A percentile compares a stretch with the other conserved stretches of the same genome.
Evolutionary conservation across 2,113 vertebrate species (phyloP).

Genomic region (Oophaga pumilio): DNA sequence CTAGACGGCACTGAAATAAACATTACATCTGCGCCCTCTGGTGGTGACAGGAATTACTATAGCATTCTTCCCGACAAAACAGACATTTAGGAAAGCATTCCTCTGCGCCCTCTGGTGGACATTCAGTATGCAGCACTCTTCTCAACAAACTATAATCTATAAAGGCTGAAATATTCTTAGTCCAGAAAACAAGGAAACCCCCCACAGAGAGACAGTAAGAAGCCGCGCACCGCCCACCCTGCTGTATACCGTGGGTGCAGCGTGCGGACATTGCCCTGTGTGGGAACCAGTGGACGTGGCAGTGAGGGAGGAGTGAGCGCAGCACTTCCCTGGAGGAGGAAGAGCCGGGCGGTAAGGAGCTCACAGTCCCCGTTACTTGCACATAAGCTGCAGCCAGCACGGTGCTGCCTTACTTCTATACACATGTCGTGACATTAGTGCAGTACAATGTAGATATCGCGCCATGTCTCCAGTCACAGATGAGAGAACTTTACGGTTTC

Average conservation of each 20-base stretch:
- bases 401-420: background rate
- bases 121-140: background rate
- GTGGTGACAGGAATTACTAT: no score
- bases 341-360: conserved; percentile 15
- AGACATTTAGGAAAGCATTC: no score
- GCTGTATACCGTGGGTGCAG: background rate
- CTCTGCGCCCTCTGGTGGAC: no score
- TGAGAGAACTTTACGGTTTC: no score
- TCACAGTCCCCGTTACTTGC: background rate
- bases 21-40: no score
- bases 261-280: background rate
- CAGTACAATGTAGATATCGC: background rate
- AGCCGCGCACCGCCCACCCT: background rate
- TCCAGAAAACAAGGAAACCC: background rate
- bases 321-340: conserved; percentile 29
- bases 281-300: conserved; percentile 30
- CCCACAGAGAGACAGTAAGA: background rate
- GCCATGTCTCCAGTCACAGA: background rate
- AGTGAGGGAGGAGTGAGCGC: conserved; percentile 11
- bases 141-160: background rate
- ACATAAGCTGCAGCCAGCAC: background rate
- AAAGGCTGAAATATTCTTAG: background rate
- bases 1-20: no score
- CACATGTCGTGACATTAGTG: background rate
- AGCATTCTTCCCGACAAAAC: no score